Percentiles rank a stretch among this genome's conserved stretches.
Conservation (phyloP, 2,113 vertebrate species). For the Sceloporus tristichus region DNA sequence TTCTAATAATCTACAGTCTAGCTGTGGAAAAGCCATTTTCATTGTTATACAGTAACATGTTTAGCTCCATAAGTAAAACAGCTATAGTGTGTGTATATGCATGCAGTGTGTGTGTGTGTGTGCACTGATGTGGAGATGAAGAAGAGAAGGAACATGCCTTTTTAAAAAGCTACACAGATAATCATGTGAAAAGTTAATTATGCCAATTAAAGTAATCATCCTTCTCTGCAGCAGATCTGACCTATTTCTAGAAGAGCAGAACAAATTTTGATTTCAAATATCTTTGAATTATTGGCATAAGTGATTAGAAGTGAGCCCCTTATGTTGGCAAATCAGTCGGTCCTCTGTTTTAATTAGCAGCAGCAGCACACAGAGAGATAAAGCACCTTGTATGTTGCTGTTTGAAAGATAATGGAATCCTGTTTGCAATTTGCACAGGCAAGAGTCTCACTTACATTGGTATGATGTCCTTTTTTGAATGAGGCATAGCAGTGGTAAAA, state of each 20-base stretch:
- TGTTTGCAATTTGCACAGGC: too few species aligned
- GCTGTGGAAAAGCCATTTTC: constrained; percentile 53
- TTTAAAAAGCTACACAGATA: constrained; percentile 53
- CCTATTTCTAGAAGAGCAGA: constrained; percentile 57
- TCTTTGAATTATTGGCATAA: neutral
- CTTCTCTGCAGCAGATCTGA: constrained; percentile 61
- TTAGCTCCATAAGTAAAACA: constrained; percentile 54
- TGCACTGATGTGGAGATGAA: too few species aligned
- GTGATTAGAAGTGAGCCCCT: neutral
- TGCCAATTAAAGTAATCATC: constrained; percentile 71
- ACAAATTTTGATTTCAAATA: constrained; percentile 10
- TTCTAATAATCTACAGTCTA: constrained; percentile 68
- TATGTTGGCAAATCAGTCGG: neutral
- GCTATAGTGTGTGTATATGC: constrained; percentile 45
- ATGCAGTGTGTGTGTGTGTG: neutral
- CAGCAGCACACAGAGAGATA: neutral
- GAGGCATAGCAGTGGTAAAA: too few species aligned
- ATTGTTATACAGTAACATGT: constrained; percentile 65
- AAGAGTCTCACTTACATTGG: too few species aligned
- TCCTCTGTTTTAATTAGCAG: neutral
- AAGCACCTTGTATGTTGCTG: neutral
- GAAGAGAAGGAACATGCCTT: constrained; percentile 49
- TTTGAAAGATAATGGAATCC: neutral
- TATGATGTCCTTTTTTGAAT: too few species aligned
- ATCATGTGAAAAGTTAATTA: constrained; percentile 71